Base-by-base conservation (phyloP, 1,140 invertebrate species). In the Aphelinus atriplicis region DNA sequence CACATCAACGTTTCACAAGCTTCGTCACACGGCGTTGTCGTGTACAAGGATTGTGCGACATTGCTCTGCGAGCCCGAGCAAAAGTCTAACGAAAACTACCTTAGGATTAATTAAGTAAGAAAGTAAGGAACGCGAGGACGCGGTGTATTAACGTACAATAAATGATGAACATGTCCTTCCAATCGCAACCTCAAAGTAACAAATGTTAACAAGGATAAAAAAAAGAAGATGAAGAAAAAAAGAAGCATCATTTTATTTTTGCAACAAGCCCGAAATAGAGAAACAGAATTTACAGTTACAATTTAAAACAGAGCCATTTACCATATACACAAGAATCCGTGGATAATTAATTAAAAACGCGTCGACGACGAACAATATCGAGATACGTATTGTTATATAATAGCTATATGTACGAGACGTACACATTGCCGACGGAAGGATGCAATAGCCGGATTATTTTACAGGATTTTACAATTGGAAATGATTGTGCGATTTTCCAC, bases 91-190 rank as follows among this genome's bases (percentile, higher is more conserved):
- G 66, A 75, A 75, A 67, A 58, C 55, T 68, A 71, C 10, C 26
- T 78, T 73, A 48, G 75, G 51, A 67, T 10, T 50, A 67, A 70
- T 26, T 26, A 51, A 68, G n/a, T 57, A 58, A 72, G 58, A 77
- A 72, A 62, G 63, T 70, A 70, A 45, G 26, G 9, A n/a, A 68
- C 57, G 47, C 1, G 48, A 53, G 3, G 80, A 81, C 72, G 78
- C 80, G 81, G 79, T 83, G 80, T 83, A 83, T 83, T 72, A 83
- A 82, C 79, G 82, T 83, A 84, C 81, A 84, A 83, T 83, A 84
- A 84, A 82, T 77, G 81, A 80, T 78, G 79, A 84, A 84, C 81
- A 85, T 84, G 83, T 86, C 84, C 84, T 86, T 86, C 84, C 85
- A 86, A 84, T 81, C 78, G 80, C 84, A 85, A 86, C 84, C 83